Base-by-base conservation (phyloP, 2,113 vertebrate genomes). In the Motacilla tschutschensis region DNA sequence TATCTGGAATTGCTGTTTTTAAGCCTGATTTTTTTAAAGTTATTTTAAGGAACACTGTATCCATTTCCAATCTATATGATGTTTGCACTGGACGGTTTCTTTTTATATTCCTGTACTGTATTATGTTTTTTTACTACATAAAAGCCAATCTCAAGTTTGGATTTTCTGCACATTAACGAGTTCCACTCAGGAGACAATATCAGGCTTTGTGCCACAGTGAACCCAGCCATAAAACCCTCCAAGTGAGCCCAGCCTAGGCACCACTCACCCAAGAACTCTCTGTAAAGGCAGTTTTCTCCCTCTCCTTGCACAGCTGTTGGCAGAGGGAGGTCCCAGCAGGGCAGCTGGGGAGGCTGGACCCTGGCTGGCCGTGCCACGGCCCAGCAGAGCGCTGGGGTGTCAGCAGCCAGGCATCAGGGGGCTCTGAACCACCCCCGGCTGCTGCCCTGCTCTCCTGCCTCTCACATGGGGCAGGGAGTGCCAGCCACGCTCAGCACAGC, bases 121-220 rank as follows among this genome's bases (percentile, higher is more conserved):
- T 54, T 46, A 74, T 82, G 69, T 66, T 94, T 95, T 95, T 95
- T 91, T 89, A 84, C 44, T 93, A 88, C 93, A 97, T 97, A 97
- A 97, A 97, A 91, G 65, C 20, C 59, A 64, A 33, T 63, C 62
- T 93, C 38, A 48, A 72, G 18, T 79, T 54, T 73, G 69, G 35
- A 67, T 71, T 80, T 81, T 64, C 72, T 72, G 62, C 36, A 38
- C 22, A 35, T 81, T 78, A 22, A 22, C 22, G 55, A 60, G 46
- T 33, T 48, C 24, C 63, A 59, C 58, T 44, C 5, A 3, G n/a
- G 40, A 59, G 66, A 50, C 64, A 63, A 4, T 1, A 58, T 2
- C 28, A 62, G 24, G 22, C 59, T 67, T 58, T 59, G 22, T 40
- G 47, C 31, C 57, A 59, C 62, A 43, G 22, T 16, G 47, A 71